These are phyloP conservation scores for Drosophila greeni DNA, from an alignment of 2,888 invertebrate genomes.

Conservation along the genomic window DNA sequence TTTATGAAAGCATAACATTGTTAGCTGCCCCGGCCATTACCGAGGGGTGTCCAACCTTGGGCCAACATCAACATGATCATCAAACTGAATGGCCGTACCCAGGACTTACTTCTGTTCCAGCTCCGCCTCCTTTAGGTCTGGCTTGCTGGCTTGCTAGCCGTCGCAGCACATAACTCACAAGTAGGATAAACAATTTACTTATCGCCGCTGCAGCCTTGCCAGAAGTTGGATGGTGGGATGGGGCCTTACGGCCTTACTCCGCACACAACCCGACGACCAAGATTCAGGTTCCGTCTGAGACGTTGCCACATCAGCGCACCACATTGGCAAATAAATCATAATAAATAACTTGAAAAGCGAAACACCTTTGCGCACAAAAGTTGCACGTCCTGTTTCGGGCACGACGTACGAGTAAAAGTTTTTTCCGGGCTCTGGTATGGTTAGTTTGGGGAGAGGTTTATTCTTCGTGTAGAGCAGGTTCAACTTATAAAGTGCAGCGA, in stretches of 20 bases:
- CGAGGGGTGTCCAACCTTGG: constrained; percentile 19
- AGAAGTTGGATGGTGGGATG: constrained; percentile 6
- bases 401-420: constrained; percentile 34
- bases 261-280: constrained; percentile 26
- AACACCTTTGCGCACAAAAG: constrained; percentile 72
- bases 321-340: constrained; percentile 75
- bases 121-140: background rate
- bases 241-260: background rate
- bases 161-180: constrained; percentile 70
- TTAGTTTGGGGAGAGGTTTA: constrained; percentile 13
- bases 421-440: background rate
- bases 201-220: constrained; percentile 61
- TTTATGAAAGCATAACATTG: constrained; percentile 74
- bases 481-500: constrained; percentile 12
- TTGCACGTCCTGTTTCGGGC: constrained; percentile 56
- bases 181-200: constrained; percentile 74
- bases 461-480: background rate
- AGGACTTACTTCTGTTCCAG: constrained; percentile 18
- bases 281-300: constrained; percentile 34
- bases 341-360: constrained; percentile 75
- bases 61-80: constrained; percentile 70
- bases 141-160: constrained; percentile 48
- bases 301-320: constrained; percentile 60
- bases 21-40: constrained; percentile 66
- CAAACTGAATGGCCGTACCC: constrained; percentile 55